Evolutionary conservation across 2,888 invertebrate species (phyloP).

Genomic region (Zaprionus lineosus): DNA sequence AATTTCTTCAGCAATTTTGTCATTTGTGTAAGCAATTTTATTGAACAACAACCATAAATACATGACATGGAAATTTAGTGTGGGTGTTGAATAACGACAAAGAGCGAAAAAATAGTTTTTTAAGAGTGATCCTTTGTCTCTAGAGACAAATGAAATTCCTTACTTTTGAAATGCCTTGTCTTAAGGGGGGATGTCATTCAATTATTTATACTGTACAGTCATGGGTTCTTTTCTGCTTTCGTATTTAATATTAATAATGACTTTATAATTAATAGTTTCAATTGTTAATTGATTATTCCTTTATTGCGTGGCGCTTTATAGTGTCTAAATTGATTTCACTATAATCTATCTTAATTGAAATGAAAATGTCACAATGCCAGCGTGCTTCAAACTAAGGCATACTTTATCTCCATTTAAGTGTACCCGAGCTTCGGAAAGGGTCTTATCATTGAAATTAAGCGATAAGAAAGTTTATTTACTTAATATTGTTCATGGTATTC

Average conservation of each 20-base stretch:
- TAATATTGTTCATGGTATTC: conserved; percentile 8
- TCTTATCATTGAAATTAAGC: conserved; percentile 33
- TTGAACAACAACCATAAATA: no score
- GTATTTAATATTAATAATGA: no score
- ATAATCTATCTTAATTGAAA: conserved; percentile 61
- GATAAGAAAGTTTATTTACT: conserved; percentile 35
- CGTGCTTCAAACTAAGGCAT: conserved; percentile 37
- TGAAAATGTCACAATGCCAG: conserved; percentile 43
- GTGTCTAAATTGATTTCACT: conserved; percentile 11
- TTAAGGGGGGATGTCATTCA: no score
- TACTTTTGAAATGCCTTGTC: no score
- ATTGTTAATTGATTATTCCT: conserved; percentile 12
- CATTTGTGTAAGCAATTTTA: conserved; percentile 42
- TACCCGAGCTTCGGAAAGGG: conserved; percentile 29
- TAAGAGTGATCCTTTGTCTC: no score
- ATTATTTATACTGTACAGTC: no score
- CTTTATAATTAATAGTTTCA: no score
- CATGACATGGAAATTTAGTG: no score
- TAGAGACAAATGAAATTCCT: no score
- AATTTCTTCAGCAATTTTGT: conserved; percentile 36
- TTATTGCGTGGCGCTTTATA: conserved; percentile 7
- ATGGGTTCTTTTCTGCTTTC: no score
- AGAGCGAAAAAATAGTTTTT: no score
- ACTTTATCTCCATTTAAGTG: conserved; percentile 44
- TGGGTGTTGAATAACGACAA: no score